A percentile compares a stretch with the other conserved stretches of the same genome.
These are phyloP conservation scores for Troglohyphantes excavatus DNA, from an alignment of 2,888 invertebrate species.

Conservation along the genomic window DNA sequence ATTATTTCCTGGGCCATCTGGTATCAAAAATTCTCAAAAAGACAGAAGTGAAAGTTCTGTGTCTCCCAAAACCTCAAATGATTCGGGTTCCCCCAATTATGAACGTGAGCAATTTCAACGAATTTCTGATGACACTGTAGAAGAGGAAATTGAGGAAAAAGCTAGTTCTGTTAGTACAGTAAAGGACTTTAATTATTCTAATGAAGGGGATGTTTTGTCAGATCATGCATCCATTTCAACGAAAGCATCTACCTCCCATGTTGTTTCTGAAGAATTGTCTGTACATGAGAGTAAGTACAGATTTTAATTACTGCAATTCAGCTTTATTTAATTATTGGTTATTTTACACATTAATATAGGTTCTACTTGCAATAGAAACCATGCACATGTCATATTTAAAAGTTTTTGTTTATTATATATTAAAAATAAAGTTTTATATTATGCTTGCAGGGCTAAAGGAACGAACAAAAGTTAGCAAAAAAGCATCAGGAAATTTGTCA, in stretches of 20 bases:
- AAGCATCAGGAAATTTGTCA: conserved; percentile 67
- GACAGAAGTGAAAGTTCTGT: background rate
- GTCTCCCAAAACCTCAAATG: conserved; percentile 16
- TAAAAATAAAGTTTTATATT: too few relatives aligned
- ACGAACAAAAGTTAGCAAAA: conserved; percentile 16
- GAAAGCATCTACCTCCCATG: conserved; percentile 13
- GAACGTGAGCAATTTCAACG: conserved; percentile 15
- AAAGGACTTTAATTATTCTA: background rate
- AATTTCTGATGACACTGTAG: conserved; percentile 2
- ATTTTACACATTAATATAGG: background rate
- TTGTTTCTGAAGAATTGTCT: conserved; percentile 29
- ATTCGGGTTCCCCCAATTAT: conserved; percentile 24
- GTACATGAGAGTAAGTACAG: conserved; percentile 6
- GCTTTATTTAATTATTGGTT: background rate
- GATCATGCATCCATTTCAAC: background rate
- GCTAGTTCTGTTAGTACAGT: conserved; percentile 2
- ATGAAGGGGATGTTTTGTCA: background rate
- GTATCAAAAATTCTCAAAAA: background rate
- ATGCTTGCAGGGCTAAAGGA: background rate
- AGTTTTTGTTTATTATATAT: too few relatives aligned
- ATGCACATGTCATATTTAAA: too few relatives aligned
- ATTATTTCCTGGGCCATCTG: background rate
- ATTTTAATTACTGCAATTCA: background rate
- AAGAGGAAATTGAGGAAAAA: conserved; percentile 8
- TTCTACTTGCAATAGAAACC: too few relatives aligned